Evolutionary conservation across 2,888 invertebrate species (phyloP).

Genomic region (Phalera bucephala): DNA sequence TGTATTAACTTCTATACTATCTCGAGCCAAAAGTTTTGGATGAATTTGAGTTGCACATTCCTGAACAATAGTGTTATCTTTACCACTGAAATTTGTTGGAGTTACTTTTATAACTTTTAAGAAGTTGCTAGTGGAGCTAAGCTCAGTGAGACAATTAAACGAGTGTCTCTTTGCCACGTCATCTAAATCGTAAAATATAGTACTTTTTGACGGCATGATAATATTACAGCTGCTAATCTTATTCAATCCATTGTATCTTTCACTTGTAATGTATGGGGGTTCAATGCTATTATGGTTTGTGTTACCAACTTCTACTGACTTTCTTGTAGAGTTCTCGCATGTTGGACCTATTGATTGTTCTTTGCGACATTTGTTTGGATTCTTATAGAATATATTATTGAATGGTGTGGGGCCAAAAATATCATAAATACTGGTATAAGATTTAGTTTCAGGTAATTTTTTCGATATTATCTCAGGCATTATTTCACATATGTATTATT

Average conservation of each 20-base stretch:
- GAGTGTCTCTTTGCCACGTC: slow-evolving; percentile 63
- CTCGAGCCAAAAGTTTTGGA: slow-evolving; percentile 39
- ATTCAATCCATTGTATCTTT: slow-evolving; percentile 51
- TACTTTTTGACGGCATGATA: slow-evolving; percentile 54
- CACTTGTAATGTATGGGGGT: slow-evolving; percentile 47
- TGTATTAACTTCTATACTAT: slow-evolving; percentile 40
- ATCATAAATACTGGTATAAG: slow-evolving; percentile 52
- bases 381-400: slow-evolving; percentile 28
- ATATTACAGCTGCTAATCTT: slow-evolving; percentile 40
- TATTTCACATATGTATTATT: slow-evolving; percentile 4
- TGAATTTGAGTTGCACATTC: slow-evolving; percentile 56
- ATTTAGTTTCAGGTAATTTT: slow-evolving; percentile 36
- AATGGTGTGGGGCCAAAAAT: slow-evolving; percentile 40
- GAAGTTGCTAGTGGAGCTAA: slow-evolving; percentile 43
- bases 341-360: slow-evolving; percentile 18
- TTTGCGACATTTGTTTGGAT: slow-evolving; percentile 15
- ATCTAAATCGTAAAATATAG: slow-evolving; percentile 69
- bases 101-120: slow-evolving; percentile 33
- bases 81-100: slow-evolving; percentile 36
- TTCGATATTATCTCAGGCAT: slow-evolving; percentile 7
- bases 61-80: slow-evolving; percentile 52
- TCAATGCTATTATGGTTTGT: slow-evolving; percentile 12
- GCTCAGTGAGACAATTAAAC: slow-evolving; percentile 48
- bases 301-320: slow-evolving; percentile 7
- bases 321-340: slow-evolving; percentile 21